Evolutionary conservation across 2,113 vertebrate species (phyloP).

Genomic region (Merops nubicus): DNA sequence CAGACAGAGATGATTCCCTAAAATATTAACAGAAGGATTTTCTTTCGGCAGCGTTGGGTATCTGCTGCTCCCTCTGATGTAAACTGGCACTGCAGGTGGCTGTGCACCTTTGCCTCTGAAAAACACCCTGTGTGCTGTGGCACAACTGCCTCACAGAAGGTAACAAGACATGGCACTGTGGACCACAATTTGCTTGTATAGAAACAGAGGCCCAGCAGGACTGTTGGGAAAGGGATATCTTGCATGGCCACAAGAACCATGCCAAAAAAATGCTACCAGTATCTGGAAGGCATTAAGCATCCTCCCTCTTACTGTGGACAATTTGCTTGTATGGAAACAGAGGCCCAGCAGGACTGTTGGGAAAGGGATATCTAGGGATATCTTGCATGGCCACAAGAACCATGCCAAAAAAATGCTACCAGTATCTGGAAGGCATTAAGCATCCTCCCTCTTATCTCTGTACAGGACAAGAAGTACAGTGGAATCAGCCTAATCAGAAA

Average conservation of each 20-base stretch:
- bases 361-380: neutral
- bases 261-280: too few species aligned
- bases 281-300: too few species aligned
- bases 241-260: too few species aligned
- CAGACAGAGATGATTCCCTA: neutral
- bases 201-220: neutral
- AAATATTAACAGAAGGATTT: neutral
- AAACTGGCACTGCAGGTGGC: neutral
- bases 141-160: neutral
- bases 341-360: neutral
- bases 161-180: neutral
- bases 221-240: neutral
- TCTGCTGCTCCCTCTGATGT: neutral
- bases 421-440: neutral
- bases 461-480: neutral
- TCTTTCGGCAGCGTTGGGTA: neutral
- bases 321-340: neutral
- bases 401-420: neutral
- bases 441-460: neutral
- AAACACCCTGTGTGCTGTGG: neutral
- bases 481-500: neutral
- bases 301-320: too few species aligned
- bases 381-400: rapidly evolving
- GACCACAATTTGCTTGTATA: neutral
- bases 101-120: neutral